A percentile compares a stretch with the other conserved stretches of the same genome.
phyloP scores from a whole-genome alignment of 2,113 vertebrate genomes.

The Pheucticus melanocephalus region DNA sequence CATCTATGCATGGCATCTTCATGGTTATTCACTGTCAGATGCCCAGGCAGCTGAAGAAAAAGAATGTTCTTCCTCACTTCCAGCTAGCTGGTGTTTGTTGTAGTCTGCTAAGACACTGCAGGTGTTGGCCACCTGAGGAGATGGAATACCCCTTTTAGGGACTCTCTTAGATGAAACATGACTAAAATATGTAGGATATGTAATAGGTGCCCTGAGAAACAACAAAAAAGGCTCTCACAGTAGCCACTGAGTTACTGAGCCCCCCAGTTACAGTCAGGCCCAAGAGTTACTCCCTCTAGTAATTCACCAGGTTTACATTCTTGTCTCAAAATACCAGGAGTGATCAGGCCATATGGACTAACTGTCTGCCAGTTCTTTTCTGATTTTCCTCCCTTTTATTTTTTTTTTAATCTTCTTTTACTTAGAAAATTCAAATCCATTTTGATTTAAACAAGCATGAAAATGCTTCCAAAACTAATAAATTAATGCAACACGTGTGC shows the following conservation, averaged over 20 bases:
- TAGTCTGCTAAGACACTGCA: neutral
- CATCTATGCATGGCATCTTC: neutral
- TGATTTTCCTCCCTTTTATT: neutral
- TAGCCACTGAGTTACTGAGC: neutral
- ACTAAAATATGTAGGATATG: neutral
- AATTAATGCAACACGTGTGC: conserved; percentile 28
- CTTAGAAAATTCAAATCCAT: conserved; percentile 49
- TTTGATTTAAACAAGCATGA: conserved; percentile 70
- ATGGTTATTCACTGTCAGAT: neutral
- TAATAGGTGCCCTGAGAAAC: neutral
- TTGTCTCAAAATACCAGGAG: conserved; percentile 64
- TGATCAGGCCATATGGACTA: conserved; percentile 70
- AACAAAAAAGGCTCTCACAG: neutral
- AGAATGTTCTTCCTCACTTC: neutral
- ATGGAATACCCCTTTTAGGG: neutral
- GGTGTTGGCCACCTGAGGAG: neutral
- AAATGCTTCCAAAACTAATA: conserved; percentile 66
- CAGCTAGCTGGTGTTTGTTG: neutral
- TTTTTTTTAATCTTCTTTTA: neutral
- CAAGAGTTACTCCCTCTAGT: conserved; percentile 4
- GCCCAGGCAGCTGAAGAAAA: neutral
- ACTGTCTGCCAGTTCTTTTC: conserved; percentile 37
- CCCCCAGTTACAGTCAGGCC: neutral
- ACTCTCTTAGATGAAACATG: neutral
- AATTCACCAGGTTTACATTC: conserved; percentile 55